These are phyloP conservation scores for Anthopleura xanthogrammica DNA, from an alignment of 92 coral and sea anemone species.

Conservation along the genomic window DNA sequence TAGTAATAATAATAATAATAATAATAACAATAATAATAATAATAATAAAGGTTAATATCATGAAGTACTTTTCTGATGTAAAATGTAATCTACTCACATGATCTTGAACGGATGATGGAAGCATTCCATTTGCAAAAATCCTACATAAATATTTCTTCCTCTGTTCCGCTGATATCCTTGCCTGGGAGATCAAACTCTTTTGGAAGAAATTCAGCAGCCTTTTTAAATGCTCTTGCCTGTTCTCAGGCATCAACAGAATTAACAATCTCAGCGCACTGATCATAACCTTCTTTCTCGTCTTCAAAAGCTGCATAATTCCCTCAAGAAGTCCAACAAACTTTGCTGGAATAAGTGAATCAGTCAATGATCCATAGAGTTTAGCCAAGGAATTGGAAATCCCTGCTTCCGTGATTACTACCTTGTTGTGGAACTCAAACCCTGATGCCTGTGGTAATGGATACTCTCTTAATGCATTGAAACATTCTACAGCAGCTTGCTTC, in stretches of 20 bases:
- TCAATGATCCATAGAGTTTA: constrained; percentile 73
- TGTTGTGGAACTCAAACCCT: constrained; percentile 68
- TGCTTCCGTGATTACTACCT: constrained; percentile 59
- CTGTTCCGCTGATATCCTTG: constrained; percentile 38
- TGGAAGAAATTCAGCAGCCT: constrained; percentile 75
- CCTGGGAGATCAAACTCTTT: constrained; percentile 46
- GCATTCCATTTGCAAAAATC: constrained; percentile 72
- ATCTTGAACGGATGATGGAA: constrained; percentile 45
- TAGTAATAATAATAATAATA: no score
- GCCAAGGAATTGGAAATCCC: constrained; percentile 69
- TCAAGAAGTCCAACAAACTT: constrained; percentile 60
- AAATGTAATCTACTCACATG: not conserved
- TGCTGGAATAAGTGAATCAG: constrained; percentile 79
- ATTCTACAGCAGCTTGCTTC: constrained; percentile 68
- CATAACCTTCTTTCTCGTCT: constrained; percentile 34
- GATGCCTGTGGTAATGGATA: constrained; percentile 63
- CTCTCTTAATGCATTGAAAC: constrained; percentile 70
- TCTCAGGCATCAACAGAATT: constrained; percentile 54
- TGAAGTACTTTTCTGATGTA: not conserved
- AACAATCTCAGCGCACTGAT: constrained; percentile 62
- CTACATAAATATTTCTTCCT: constrained; percentile 56
- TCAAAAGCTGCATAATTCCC: constrained; percentile 46
- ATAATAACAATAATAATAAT: not conserved
- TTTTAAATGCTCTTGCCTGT: constrained; percentile 66
- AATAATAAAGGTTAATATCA: not conserved